phyloP scores from a whole-genome alignment of 2,888 invertebrate species.

The Augochlorella aurata region DNA sequence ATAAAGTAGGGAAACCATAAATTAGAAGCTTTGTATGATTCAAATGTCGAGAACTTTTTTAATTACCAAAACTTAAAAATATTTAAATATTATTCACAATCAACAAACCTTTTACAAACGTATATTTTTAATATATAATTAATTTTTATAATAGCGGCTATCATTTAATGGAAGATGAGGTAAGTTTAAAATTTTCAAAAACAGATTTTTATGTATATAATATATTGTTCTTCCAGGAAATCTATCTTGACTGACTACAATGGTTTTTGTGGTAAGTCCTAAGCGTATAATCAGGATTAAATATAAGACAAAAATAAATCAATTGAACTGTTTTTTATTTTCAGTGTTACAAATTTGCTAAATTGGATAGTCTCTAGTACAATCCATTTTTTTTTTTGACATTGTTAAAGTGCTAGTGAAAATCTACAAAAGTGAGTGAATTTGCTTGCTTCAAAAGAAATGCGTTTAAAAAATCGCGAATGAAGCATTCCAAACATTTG shows the following conservation, averaged over 20 bases:
- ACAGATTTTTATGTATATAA: slow-evolving; percentile 44
- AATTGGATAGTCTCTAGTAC: not conserved
- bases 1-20: too few relatives aligned
- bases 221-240: slow-evolving; percentile 59
- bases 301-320: not conserved
- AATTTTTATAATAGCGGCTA: slow-evolving; percentile 41
- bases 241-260: slow-evolving; percentile 27
- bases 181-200: slow-evolving; percentile 39
- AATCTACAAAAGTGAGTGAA: slow-evolving; percentile 16
- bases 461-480: not conserved
- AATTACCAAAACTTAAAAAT: not conserved
- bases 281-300: slow-evolving; percentile 7
- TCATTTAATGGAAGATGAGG: slow-evolving; percentile 37
- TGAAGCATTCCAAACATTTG: not conserved
- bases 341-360: not conserved
- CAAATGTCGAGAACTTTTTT: not conserved
- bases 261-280: slow-evolving; percentile 47
- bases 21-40: not conserved
- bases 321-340: not conserved
- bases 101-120: not conserved
- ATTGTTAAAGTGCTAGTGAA: slow-evolving; percentile 8
- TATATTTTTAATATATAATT: slow-evolving; percentile 26
- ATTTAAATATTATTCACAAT: not conserved
- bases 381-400: not conserved
- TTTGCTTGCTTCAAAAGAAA: not conserved